Base-by-base conservation (phyloP, 2,797 vertebrate genomes). In the Danio choprae region DNA sequence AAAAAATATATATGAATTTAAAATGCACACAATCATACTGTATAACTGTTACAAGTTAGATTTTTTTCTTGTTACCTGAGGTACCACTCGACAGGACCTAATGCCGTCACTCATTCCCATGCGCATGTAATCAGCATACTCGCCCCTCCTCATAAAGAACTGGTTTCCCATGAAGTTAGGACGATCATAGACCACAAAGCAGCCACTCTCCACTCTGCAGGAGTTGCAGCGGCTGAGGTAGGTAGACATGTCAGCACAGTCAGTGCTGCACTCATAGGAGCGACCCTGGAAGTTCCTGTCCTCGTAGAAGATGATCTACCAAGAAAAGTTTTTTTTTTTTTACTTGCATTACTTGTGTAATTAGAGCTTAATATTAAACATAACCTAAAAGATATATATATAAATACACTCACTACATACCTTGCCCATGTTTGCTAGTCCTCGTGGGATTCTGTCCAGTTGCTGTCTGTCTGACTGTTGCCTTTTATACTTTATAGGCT, bases 361-460 rank as follows among this genome's bases (percentile, higher is more conserved):
- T n/a, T 36, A 50, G 22, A 38, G 44, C 16, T 11, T 55, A 16
- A 40, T 18, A 40, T 18, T 41, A 50, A 40, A 12, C 6, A 20
- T 20, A 0, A 20, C n/a, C 62, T 55, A 48, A 29, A 68, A 10
- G 5, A 29, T 50, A 29, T 50, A 16, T 50, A 38, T 51, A 16
- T 36, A 2, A 68, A 16, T 51, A 51, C 13, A 16, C 53, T 53
- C 65, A 82, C 78, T 75, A 85, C 89, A 77, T 87, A 92, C 92
- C 89, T 91, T 92, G 87, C 90, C 89, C 92, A 93, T 93, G 90
- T 87, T 90, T 88, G 87, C 86, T 89, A 81, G 79, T 89, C 80
- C 89, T 87, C 68, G 86, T 91, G 90, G 85, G 90, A 90, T 89
- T 90, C 88, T 89, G 89, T 91, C 90, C 89, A 91, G 89, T 76